These are phyloP conservation scores for Pseudoips prasinana DNA, from an alignment of 2,888 invertebrate species.

Conservation along the genomic window DNA sequence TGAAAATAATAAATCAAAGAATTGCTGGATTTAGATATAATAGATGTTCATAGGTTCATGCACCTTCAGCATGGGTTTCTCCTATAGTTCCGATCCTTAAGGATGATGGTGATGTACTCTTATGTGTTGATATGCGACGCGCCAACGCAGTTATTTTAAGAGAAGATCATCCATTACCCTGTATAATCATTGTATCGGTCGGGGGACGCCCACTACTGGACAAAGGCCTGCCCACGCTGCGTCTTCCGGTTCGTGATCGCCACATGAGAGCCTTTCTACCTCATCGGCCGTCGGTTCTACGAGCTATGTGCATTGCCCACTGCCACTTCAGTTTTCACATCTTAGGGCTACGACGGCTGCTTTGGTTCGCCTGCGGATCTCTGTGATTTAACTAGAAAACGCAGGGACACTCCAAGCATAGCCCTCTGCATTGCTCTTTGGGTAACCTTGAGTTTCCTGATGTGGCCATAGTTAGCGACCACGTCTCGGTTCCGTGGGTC, in stretches of 20 bases:
- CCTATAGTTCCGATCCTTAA: constrained; percentile 31
- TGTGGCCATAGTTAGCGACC: no score
- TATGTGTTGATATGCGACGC: constrained; percentile 38
- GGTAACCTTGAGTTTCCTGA: no score
- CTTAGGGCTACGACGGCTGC: no score
- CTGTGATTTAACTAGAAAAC: no score
- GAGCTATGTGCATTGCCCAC: constrained; percentile 55
- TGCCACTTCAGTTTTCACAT: no score
- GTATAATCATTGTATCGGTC: no score
- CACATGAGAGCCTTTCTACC: constrained; percentile 34
- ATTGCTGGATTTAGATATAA: constrained; percentile 23
- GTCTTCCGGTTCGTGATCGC: no score
- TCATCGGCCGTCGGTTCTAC: constrained; percentile 53
- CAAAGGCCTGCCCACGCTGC: no score
- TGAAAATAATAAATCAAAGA: constrained; percentile 3
- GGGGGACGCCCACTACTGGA: constrained; percentile 33
- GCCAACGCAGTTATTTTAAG: constrained; percentile 29
- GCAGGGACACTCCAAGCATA: no score
- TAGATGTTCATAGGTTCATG: constrained; percentile 22
- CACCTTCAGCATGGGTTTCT: constrained; percentile 26
- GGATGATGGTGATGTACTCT: constrained; percentile 22
- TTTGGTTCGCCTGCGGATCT: no score
- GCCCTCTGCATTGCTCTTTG: no score
- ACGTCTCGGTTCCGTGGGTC: no score
- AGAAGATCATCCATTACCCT: constrained; percentile 35